Percentiles rank a stretch among this genome's conserved stretches.
Evolutionary conservation across 2,888 invertebrate genomes (phyloP).

Genomic region (Cerastis leucographa): DNA sequence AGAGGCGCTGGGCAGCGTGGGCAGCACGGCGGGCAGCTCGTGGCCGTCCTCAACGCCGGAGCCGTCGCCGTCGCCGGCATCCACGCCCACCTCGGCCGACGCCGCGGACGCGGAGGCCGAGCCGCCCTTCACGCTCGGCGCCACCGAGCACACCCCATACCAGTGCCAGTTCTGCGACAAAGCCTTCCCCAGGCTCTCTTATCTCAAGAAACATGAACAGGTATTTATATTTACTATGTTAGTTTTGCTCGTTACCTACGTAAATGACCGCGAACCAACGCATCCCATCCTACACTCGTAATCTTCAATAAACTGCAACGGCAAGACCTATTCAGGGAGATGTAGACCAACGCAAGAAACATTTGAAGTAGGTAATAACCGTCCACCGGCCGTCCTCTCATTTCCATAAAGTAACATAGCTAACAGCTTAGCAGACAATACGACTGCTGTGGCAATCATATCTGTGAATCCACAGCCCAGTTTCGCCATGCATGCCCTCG

Average conservation of each 20-base stretch:
- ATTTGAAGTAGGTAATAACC: constrained; percentile 55
- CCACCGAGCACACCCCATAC: constrained; percentile 95
- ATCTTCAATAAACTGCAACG: constrained; percentile 33
- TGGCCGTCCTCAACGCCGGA: constrained; percentile 93
- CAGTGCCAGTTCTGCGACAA: constrained; percentile 98
- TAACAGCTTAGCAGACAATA: constrained; percentile 80
- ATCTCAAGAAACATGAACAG: constrained; percentile 98
- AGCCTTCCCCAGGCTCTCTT: constrained; percentile 96
- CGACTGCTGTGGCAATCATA: constrained; percentile 83
- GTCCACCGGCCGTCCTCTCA: constrained; percentile 63
- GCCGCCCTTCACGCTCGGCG: constrained; percentile 92
- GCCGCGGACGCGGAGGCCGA: constrained; percentile 92
- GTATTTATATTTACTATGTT: constrained; percentile 83
- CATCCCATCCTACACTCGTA: constrained; percentile 40
- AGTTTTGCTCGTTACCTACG: constrained; percentile 20
- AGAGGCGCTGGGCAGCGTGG: constrained; percentile 92
- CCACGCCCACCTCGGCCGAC: constrained; percentile 92
- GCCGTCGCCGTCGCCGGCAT: constrained; percentile 91
- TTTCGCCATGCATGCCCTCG: constrained; percentile 82
- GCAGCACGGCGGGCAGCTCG: constrained; percentile 92
- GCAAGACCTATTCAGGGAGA: constrained; percentile 35
- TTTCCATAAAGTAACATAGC: constrained; percentile 80
- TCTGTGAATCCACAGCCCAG: constrained; percentile 85
- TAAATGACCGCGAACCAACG: constrained; percentile 16
- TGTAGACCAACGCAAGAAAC: constrained; percentile 45